Percentiles rank a stretch among this genome's conserved stretches.
These are phyloP conservation scores for Myotis lucifugus DNA, from an alignment of 2,113 vertebrate genomes.

Conservation along the genomic window DNA sequence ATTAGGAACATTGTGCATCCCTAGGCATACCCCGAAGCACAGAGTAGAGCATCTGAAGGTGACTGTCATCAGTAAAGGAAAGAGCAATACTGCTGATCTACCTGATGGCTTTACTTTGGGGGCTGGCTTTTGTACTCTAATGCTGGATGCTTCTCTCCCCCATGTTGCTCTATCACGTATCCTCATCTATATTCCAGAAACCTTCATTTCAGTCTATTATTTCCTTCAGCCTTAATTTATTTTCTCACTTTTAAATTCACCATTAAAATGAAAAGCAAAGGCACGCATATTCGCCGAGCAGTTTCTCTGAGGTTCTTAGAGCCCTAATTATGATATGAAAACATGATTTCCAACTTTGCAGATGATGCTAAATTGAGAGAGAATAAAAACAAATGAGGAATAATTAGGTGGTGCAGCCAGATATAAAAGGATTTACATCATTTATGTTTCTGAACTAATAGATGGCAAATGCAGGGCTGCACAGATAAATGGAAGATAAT, in stretches of 20 bases:
- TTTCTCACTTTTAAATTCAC: conserved; percentile 80
- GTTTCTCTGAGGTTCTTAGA: conserved; percentile 81
- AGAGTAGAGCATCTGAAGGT: not conserved
- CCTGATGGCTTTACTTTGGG: not conserved
- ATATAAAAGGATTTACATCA: conserved; percentile 85
- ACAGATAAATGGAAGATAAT: conserved; percentile 87
- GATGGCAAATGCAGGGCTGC: conserved; percentile 81
- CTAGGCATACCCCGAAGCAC: not conserved
- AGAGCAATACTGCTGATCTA: not conserved
- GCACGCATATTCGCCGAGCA: conserved; percentile 64
- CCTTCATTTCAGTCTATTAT: conserved; percentile 77
- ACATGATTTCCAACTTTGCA: conserved; percentile 85
- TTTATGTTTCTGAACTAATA: conserved; percentile 84
- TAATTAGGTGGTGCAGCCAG: conserved; percentile 86
- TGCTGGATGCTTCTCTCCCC: conserved; percentile 20
- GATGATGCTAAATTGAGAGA: conserved; percentile 87
- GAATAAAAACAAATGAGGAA: conserved; percentile 88
- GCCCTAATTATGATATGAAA: conserved; percentile 87
- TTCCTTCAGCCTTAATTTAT: conserved; percentile 82
- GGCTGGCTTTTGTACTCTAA: not conserved
- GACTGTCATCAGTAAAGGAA: not conserved
- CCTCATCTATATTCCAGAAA: conserved; percentile 74
- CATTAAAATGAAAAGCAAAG: conserved; percentile 78
- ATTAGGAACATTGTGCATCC: not conserved
- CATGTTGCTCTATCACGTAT: conserved; percentile 52